Evolutionary conservation across 2,113 vertebrate genomes (phyloP).

Genomic region (Pluvianellus socialis): DNA sequence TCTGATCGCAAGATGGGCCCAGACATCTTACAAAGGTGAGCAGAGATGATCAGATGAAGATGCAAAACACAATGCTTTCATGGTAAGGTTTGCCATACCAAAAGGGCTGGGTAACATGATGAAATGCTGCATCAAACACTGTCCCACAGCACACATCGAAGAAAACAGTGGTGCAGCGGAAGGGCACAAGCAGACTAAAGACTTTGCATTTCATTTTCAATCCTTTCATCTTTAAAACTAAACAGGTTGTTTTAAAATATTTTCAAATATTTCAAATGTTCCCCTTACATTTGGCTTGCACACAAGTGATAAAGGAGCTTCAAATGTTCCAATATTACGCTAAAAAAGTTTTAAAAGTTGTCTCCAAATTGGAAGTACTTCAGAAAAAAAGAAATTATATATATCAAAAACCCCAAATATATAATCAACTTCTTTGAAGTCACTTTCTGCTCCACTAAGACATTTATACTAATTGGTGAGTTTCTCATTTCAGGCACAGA

Average conservation of each 20-base stretch:
- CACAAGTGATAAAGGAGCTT: neutral
- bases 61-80: neutral
- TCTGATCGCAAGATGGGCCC: neutral
- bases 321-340: neutral
- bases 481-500: conserved; percentile 6
- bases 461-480: conserved; percentile 26
- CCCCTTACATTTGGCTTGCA: neutral
- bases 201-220: neutral
- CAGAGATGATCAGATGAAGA: neutral
- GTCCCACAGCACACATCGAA: neutral
- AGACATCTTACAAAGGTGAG: neutral
- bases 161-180: neutral
- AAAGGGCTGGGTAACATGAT: neutral
- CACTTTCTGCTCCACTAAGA: neutral
- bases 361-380: neutral
- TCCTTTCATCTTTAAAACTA: neutral
- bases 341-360: neutral
- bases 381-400: neutral
- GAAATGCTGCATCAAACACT: neutral
- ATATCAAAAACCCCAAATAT: neutral
- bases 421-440: conserved; percentile 34
- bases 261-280: neutral
- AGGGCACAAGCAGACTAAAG: neutral
- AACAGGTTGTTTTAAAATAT: neutral
- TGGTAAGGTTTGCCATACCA: neutral